phyloP scores from a whole-genome alignment of 2,888 invertebrate species.

The Parnassius apollo region DNA sequence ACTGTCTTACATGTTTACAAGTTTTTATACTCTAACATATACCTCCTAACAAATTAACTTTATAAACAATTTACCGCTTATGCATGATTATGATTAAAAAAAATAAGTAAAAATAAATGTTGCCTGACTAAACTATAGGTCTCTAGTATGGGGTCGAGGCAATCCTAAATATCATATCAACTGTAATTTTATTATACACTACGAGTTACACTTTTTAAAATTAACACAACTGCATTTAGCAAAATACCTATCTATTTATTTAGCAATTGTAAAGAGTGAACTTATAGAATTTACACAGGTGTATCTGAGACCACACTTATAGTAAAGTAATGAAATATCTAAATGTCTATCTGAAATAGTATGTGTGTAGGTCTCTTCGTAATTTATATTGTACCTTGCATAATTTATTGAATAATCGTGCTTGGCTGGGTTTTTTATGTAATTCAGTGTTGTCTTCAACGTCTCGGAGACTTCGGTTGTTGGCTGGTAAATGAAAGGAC shows the following conservation, averaged over 20 bases:
- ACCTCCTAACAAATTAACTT: not conserved
- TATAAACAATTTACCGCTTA: not conserved
- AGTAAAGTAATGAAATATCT: slow-evolving; percentile 35
- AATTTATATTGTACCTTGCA: slow-evolving; percentile 42
- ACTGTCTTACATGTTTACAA: slow-evolving; percentile 19
- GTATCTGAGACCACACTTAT: slow-evolving; percentile 60
- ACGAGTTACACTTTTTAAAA: slow-evolving; percentile 45
- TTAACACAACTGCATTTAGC: slow-evolving; percentile 42
- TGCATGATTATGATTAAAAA: not conserved
- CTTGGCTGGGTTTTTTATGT: slow-evolving; percentile 58
- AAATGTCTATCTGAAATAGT: slow-evolving; percentile 45
- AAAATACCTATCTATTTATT: slow-evolving; percentile 33
- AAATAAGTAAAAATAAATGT: not conserved
- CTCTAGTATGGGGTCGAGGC: slow-evolving; percentile 42
- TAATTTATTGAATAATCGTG: slow-evolving; percentile 49
- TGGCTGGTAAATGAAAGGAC: slow-evolving; percentile 44
- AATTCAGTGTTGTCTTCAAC: slow-evolving; percentile 36
- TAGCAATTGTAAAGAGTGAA: slow-evolving; percentile 39
- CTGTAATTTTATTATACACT: slow-evolving; percentile 35
- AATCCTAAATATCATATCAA: slow-evolving; percentile 53
- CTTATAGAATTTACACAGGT: slow-evolving; percentile 56
- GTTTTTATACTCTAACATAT: slow-evolving; percentile 18
- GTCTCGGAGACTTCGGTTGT: slow-evolving; percentile 29
- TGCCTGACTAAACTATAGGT: not conserved
- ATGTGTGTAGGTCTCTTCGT: slow-evolving; percentile 62